phyloP scores from a whole-genome alignment of 2,797 vertebrate genomes.

The Melanotaenia pygmaea region DNA sequence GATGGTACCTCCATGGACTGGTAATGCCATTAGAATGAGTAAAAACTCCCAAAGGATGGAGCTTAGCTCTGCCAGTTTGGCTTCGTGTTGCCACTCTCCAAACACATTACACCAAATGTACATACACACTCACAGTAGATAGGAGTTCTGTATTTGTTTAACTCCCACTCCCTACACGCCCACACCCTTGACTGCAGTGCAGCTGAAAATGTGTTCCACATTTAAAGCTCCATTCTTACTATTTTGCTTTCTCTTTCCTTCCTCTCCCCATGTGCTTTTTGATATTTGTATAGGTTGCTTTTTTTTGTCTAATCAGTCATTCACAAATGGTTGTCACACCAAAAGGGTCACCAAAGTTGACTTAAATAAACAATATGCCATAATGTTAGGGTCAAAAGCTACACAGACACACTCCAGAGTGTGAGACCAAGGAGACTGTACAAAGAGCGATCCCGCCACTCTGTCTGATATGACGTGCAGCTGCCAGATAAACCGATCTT shows the following conservation, averaged over 20 bases:
- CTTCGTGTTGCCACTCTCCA: conserved; percentile 43
- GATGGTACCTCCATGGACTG: conserved; percentile 63
- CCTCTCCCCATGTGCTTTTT: conserved; percentile 34
- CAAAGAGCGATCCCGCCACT: conserved; percentile 36
- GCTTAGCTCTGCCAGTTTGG: conserved; percentile 40
- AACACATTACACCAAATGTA: conserved; percentile 28
- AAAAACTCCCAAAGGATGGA: conserved; percentile 51
- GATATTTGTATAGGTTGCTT: neutral
- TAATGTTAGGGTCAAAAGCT: conserved; percentile 5
- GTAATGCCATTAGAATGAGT: conserved; percentile 67
- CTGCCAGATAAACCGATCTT: conserved; percentile 49
- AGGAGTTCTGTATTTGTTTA: conserved; percentile 62
- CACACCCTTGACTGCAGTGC: conserved; percentile 71
- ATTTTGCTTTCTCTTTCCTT: conserved; percentile 54
- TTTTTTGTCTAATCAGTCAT: neutral
- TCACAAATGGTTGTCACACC: conserved; percentile 31
- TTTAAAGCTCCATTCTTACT: conserved; percentile 57
- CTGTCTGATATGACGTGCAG: conserved; percentile 41
- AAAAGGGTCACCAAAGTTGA: conserved; percentile 11
- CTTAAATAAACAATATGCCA: neutral
- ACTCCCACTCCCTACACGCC: conserved; percentile 71
- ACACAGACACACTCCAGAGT: conserved; percentile 2
- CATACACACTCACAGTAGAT: conserved; percentile 32
- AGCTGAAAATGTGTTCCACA: conserved; percentile 79
- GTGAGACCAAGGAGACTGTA: conserved; percentile 6